Base-by-base conservation (phyloP, 2,888 invertebrate genomes). In the Stenoptilia bipunctidactyla region DNA sequence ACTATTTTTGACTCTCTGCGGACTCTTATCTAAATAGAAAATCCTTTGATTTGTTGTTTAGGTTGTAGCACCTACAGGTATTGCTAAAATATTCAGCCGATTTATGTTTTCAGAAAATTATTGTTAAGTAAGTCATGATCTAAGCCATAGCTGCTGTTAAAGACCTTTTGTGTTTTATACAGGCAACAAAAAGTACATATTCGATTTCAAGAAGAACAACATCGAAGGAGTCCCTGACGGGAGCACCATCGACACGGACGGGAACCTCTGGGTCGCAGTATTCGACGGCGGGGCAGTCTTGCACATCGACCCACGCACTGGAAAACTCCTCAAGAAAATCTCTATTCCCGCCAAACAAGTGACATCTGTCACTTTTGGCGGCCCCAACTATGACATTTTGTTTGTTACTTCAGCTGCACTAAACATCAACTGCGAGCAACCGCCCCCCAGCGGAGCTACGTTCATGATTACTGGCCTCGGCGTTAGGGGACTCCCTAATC, bases 351-450 rank as follows among this genome's bases (percentile, higher is more conserved):
- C 50, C 87, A 88, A 12, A 74, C 87, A 89, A 58, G 86, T 90
- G 2, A 92, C 92, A 0, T 92, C 92, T 0, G 87, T 85, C 2
- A 88, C 90, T 1, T 93, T 91, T 57, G 92, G 92, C 2, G 92
- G 92, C 0, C 85, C 86, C 0, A 85, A 89, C 55, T 72, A 87
- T 47, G 90, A 91, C 51, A 83, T 89, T 34, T 62, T 93, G 40
- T 93, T 86, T 53, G 91, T 92, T 10, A 80, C 80, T 0, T 86
- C 88, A 0, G 89, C 88, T 1, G 79, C 71, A 45, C 51, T 85
- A 46, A 61, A 65, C 10, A 60, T 61, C 0, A 6, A 15, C 0
- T 62, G 45, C 0, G 71, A 72, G 2, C 76, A 69, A 39, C 57
- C 66, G 4, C 82, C 85, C 0, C 83, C 85, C 0, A 83, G 86